These are phyloP conservation scores for Cremastobaeus sp. DNA, from an alignment of 2,888 invertebrate genomes.

Conservation along the genomic window DNA sequence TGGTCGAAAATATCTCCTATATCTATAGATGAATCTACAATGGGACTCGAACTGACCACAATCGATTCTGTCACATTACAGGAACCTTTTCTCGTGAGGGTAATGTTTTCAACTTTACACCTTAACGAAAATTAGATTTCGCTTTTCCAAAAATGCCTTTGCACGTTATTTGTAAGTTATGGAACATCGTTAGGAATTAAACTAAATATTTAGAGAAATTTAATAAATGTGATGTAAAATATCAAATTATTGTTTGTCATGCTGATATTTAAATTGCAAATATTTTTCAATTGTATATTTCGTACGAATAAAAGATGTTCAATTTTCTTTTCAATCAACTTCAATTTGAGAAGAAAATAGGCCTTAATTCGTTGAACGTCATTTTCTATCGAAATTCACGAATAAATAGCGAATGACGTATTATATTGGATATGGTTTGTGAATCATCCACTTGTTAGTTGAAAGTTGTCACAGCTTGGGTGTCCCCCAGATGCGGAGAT, in stretches of 20 bases:
- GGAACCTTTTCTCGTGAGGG: neutral
- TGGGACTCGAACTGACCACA: constrained; percentile 35
- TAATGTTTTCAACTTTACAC: constrained; percentile 21
- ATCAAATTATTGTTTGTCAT: neutral
- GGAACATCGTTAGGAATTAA: too few species aligned
- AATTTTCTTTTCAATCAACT: too few species aligned
- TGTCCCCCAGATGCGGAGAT: constrained; percentile 54
- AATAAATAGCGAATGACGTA: constrained; percentile 49
- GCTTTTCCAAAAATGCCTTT: too few species aligned
- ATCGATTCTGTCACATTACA: constrained; percentile 49
- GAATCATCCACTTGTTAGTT: constrained; percentile 77
- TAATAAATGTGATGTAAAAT: too few species aligned
- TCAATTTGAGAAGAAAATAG: too few species aligned
- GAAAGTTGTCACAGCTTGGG: constrained; percentile 70
- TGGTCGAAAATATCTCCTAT: constrained; percentile 40
- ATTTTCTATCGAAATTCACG: constrained; percentile 29
- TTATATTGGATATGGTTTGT: constrained; percentile 74
- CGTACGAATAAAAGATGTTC: neutral
- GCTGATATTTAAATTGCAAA: neutral
- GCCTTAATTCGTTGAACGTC: constrained; percentile 33
- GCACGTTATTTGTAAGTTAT: too few species aligned
- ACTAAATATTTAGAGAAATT: too few species aligned
- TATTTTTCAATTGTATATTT: neutral
- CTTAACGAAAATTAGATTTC: constrained; percentile 5
- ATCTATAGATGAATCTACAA: constrained; percentile 55